phyloP scores from a whole-genome alignment of 2,113 vertebrate genomes.

The Haemorhous mexicanus region DNA sequence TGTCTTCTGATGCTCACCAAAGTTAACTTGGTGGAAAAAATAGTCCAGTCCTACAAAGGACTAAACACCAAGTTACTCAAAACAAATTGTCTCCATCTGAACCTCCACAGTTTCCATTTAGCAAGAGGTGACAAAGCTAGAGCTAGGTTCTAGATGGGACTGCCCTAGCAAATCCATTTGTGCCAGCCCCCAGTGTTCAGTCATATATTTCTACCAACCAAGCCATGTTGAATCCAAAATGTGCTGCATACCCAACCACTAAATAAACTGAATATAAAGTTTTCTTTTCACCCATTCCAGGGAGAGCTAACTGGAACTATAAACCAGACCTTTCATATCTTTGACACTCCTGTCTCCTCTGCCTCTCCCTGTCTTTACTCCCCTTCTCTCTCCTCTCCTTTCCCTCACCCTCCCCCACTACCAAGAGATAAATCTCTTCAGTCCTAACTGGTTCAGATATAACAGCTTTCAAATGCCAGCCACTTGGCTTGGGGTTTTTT shows the following conservation, averaged over 20 bases:
- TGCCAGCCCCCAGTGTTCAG: background rate
- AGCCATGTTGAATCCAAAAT: background rate
- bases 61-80: background rate
- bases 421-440: background rate
- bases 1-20: background rate
- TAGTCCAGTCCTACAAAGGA: background rate
- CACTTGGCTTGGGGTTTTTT: background rate
- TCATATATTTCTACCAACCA: background rate
- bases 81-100: background rate
- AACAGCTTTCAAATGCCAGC: background rate
- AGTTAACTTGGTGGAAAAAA: background rate
- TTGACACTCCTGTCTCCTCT: background rate
- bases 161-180: background rate
- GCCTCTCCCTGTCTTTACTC: background rate
- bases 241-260: background rate
- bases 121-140: background rate
- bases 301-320: background rate
- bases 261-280: background rate
- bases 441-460: background rate
- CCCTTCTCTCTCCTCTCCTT: background rate
- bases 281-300: background rate
- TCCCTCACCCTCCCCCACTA: too few species aligned
- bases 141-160: background rate
- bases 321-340: background rate
- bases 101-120: background rate